Evolutionary conservation across 2,113 vertebrate species (phyloP).

Genomic region (Cynopterus brachyotis): DNA sequence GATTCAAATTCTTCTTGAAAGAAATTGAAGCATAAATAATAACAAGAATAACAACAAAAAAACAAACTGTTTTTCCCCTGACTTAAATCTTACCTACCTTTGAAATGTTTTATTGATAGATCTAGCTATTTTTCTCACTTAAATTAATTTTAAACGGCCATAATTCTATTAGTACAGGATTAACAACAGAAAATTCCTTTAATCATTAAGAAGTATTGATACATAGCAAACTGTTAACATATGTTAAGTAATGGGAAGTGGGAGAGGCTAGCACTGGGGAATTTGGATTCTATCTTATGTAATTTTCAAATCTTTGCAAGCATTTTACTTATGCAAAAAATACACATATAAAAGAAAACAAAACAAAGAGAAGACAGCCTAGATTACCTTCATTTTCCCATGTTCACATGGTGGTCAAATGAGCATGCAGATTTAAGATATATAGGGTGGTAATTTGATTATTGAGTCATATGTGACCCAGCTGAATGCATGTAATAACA

Average conservation of each 20-base stretch:
- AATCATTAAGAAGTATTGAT: constrained; percentile 23
- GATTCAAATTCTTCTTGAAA: constrained; percentile 36
- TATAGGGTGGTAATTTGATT: constrained; percentile 77
- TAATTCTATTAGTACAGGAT: background rate
- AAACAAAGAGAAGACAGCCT: constrained; percentile 50
- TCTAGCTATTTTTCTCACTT: constrained; percentile 48
- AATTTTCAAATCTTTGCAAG: constrained; percentile 22
- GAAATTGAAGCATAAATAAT: constrained; percentile 2
- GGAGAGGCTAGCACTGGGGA: background rate
- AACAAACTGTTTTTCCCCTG: background rate
- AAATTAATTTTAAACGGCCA: constrained; percentile 34
- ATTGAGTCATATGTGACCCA: constrained; percentile 74
- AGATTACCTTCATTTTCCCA: constrained; percentile 61
- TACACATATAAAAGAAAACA: constrained; percentile 25
- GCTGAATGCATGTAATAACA: constrained; percentile 69
- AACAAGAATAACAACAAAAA: background rate
- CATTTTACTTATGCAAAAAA: constrained; percentile 21
- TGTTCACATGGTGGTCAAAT: constrained; percentile 32
- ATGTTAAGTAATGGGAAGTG: background rate
- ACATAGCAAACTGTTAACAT: background rate
- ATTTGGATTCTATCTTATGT: background rate
- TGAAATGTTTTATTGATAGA: constrained; percentile 9
- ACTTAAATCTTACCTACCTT: constrained; percentile 40
- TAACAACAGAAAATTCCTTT: constrained; percentile 25
- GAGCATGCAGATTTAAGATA: constrained; percentile 62